Conservation (phyloP, 2,888 invertebrate species). For the Lampropteryx suffumata region DNA sequence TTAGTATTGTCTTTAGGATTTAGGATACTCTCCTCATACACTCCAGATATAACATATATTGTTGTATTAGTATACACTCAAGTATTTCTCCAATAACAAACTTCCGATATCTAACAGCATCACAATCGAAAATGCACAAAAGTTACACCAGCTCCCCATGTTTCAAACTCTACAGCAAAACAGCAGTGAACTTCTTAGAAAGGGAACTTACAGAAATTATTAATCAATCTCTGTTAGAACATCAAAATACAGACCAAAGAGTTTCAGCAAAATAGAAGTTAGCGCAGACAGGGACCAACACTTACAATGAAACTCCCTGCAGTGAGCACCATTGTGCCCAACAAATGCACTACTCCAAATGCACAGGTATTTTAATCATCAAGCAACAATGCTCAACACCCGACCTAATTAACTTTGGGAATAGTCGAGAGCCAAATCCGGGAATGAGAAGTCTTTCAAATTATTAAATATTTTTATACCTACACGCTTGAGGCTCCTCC, state of each 20-base stretch:
- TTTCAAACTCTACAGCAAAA: slow-evolving; percentile 29
- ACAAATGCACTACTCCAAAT: slow-evolving; percentile 76
- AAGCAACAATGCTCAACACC: slow-evolving; percentile 66
- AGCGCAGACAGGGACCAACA: slow-evolving; percentile 39
- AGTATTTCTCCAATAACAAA: slow-evolving; percentile 37
- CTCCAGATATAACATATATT: slow-evolving; percentile 34
- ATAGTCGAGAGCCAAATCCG: slow-evolving; percentile 78
- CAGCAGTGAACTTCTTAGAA: slow-evolving; percentile 30
- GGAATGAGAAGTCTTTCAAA: slow-evolving; percentile 81
- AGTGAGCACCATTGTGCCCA: slow-evolving; percentile 61
- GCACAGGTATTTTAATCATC: slow-evolving; percentile 60
- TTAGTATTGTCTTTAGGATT: slow-evolving; percentile 43
- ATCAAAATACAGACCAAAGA: slow-evolving; percentile 58
- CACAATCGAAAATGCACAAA: slow-evolving; percentile 56
- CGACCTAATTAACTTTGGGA: slow-evolving; percentile 75
- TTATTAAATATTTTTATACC: slow-evolving; percentile 81
- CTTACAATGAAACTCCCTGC: slow-evolving; percentile 42
- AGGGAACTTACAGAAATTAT: slow-evolving; percentile 63
- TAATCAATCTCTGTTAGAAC: slow-evolving; percentile 55
- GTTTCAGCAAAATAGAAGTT: slow-evolving; percentile 50
- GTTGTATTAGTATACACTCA: slow-evolving; percentile 25
- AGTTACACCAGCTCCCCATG: slow-evolving; percentile 10
- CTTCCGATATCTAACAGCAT: slow-evolving; percentile 66
- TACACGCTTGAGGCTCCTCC: slow-evolving; percentile 65
- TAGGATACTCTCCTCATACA: slow-evolving; percentile 50